A percentile compares a stretch with the other conserved stretches of the same genome.
Conservation (phyloP, 1,140 invertebrate genomes). For the Apolygus lucorum region DNA sequence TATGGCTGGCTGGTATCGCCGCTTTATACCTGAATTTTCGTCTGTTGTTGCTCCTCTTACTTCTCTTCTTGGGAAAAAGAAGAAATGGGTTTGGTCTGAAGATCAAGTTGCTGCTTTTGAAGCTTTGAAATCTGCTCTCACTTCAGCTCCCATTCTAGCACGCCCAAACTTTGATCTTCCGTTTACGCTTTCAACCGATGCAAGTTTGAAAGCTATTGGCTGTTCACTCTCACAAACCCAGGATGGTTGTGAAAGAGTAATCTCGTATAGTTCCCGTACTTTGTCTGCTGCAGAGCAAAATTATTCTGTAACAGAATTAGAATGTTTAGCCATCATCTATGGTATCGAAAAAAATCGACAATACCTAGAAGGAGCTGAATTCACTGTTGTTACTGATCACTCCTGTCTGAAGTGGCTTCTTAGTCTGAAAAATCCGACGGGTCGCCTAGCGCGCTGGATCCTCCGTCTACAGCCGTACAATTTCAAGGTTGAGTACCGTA, state of each 20-base stretch:
- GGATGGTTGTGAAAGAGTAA: conserved; percentile 31
- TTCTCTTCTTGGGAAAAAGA: conserved; percentile 32
- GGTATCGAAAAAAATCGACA: conserved; percentile 38
- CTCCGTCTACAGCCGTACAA: conserved; percentile 34
- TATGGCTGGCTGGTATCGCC: conserved; percentile 40
- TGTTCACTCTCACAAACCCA: conserved; percentile 34
- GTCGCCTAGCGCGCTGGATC: conserved; percentile 37
- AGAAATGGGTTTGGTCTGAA: conserved; percentile 26
- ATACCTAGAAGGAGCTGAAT: conserved; percentile 36
- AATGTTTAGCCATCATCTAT: conserved; percentile 41
- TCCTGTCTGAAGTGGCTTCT: conserved; percentile 42
- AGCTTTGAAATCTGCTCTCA: conserved; percentile 32
- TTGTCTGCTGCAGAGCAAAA: conserved; percentile 39
- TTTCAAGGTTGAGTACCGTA: no score
- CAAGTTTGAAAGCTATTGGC: conserved; percentile 34
- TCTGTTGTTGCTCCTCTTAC: conserved; percentile 37
- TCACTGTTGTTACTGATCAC: conserved; percentile 41
- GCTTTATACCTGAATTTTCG: conserved; percentile 42
- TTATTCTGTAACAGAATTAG: conserved; percentile 41
- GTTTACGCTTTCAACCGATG: conserved; percentile 35
- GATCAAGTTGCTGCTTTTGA: conserved; percentile 29
- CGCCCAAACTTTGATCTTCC: conserved; percentile 33
- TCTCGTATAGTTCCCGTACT: conserved; percentile 40
- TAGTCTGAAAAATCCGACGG: conserved; percentile 38
- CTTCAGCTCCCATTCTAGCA: conserved; percentile 25